Evolutionary conservation across 2,797 vertebrate genomes (phyloP), one percentile per base, ranked within the genome.

Genomic region (Semotilus atromaculatus): DNA sequence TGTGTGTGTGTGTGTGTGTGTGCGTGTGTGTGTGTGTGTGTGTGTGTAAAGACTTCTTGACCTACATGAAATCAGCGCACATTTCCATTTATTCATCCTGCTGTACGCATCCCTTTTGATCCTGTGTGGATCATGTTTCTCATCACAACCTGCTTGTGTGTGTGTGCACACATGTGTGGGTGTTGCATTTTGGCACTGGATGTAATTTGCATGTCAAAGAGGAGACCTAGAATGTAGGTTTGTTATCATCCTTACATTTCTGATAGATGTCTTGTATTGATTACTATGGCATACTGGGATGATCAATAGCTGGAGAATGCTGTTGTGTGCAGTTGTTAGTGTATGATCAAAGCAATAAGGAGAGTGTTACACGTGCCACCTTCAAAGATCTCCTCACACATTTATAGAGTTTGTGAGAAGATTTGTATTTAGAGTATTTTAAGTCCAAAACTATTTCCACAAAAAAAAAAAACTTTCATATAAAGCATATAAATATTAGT

Each of bases 131-230:
- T 86, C 80, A 85, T 83, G 72, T 85, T 85, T 70, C 82, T 85
- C 77, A 86, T 86, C 76, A 43, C 72, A 86, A 81, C 67, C 81
- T 86, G 72, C 74, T 81, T 64, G 74, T 85, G 82, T 86, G 80
- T 43, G n/a, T 14, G 75, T n/a, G 66, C 23, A 8, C 31, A 73
- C 68, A 73, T 53, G 88, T 80, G 85, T 84, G 78, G 60, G 83
- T 78, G 66, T 85, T 84, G 40, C 40, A 84, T 79, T 67, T 36
- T 82, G 36, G 73, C 78, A 79, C 73, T 70, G 80, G 79, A 26
- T 81, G 38, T 43, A 55, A 88, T 88, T 88, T 88, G 87, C 87
- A 88, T 79, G 82, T 86, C 75, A 86, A 86, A 88, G 85, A 80
- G 64, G 55, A 68, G 48, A 81, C 78, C 79, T 80, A 55, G 16